Evolutionary conservation across 2,113 vertebrate genomes (phyloP).

Genomic region (Connochaetes taurinus): DNA sequence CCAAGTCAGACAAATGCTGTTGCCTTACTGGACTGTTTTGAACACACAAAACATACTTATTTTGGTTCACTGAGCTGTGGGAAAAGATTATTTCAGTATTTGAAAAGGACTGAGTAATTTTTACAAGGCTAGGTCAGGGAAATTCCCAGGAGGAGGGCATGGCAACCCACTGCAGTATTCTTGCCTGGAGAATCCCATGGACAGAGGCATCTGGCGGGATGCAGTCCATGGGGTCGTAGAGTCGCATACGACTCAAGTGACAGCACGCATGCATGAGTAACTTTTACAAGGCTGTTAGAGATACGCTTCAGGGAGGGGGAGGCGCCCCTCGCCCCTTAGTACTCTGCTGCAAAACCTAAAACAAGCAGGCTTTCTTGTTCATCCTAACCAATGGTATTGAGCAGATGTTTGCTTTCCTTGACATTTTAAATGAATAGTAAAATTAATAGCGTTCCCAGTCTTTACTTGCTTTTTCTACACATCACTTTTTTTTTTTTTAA

Average conservation of each 20-base stretch:
- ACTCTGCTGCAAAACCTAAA: background rate
- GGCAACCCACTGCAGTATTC: background rate
- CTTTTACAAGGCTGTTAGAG: background rate
- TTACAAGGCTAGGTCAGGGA: background rate
- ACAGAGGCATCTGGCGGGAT: background rate
- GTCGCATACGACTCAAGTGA: background rate
- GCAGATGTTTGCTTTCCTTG: constrained; percentile 10
- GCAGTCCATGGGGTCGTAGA: background rate
- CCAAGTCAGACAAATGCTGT: background rate
- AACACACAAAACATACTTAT: background rate
- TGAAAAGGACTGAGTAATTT: background rate
- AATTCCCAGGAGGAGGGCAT: background rate
- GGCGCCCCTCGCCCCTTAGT: fast-evolving
- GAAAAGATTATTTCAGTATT: background rate
- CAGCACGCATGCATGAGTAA: background rate
- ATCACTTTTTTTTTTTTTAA: background rate
- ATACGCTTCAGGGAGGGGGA: background rate
- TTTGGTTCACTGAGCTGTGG: background rate
- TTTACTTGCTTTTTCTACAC: constrained; percentile 20
- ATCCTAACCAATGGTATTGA: background rate
- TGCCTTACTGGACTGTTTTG: background rate
- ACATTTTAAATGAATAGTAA: constrained; percentile 42
- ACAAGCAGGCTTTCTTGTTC: background rate
- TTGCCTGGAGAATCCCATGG: background rate
- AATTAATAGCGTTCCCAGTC: background rate